These are phyloP conservation scores for Gerris lacustris DNA, from an alignment of 2,888 invertebrate genomes.

Conservation along the genomic window DNA sequence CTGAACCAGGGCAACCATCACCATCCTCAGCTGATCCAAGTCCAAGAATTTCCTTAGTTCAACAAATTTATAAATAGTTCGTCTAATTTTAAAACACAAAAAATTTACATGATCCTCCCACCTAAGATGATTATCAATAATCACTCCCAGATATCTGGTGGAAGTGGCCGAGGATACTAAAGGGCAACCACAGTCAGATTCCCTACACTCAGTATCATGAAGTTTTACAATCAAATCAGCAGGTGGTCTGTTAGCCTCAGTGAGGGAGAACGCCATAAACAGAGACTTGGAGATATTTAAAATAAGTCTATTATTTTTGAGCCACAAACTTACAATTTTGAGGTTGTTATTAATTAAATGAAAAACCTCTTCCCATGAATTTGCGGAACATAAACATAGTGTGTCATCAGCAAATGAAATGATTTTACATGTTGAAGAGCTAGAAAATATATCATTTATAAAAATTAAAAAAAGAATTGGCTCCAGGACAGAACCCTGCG, in stretches of 20 bases:
- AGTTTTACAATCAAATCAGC: not conserved
- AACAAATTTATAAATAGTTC: no score
- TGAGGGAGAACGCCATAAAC: not conserved
- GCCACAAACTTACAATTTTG: not conserved
- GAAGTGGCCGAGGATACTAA: not conserved
- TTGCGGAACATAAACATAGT: slow-evolving; percentile 10
- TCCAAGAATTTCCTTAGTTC: no score
- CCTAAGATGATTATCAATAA: no score
- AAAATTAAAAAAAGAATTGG: slow-evolving; percentile 16
- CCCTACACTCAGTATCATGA: not conserved
- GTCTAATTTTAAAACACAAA: no score
- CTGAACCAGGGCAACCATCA: no score
- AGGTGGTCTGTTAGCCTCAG: not conserved
- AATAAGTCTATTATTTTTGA: not conserved
- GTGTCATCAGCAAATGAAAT: slow-evolving; percentile 16
- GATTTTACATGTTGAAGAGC: slow-evolving; percentile 6
- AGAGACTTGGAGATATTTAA: not conserved
- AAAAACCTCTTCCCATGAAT: slow-evolving; percentile 12
- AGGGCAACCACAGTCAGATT: not conserved
- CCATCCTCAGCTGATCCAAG: no score
- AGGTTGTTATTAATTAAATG: not conserved
- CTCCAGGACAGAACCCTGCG: slow-evolving; percentile 12
- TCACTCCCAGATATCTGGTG: no score
- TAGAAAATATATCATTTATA: slow-evolving; percentile 15
- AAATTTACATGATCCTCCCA: no score